Percentiles rank a stretch among this genome's conserved stretches.
Evolutionary conservation across 1,140 invertebrate species (phyloP).

Genomic region (Ceratitis capitata): DNA sequence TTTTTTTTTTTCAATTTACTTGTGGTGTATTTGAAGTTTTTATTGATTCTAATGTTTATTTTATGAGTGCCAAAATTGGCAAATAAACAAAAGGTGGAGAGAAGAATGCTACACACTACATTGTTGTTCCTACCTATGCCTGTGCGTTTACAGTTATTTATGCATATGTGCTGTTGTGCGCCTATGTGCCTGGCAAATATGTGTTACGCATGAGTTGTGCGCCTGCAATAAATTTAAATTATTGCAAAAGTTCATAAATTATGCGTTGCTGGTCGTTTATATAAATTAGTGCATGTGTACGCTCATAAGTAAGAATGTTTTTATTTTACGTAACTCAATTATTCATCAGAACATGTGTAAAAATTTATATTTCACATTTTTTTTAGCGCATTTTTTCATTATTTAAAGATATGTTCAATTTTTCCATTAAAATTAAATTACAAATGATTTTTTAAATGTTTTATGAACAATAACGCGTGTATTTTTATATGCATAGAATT

Average conservation of each 20-base stretch:
- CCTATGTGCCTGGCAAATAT: neutral
- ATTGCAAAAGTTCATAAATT: constrained; percentile 34
- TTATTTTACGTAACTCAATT: neutral
- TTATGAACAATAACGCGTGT: neutral
- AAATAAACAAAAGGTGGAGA: neutral
- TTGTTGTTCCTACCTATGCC: neutral
- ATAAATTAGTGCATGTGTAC: neutral
- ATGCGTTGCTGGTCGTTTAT: constrained; percentile 21
- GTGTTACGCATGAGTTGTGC: neutral
- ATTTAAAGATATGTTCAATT: neutral
- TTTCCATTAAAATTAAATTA: neutral
- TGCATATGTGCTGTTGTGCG: neutral
- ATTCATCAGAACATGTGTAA: neutral
- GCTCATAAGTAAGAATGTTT: neutral
- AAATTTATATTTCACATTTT: neutral
- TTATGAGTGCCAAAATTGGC: constrained; percentile 27
- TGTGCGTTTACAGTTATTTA: neutral
- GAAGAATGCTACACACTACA: neutral
- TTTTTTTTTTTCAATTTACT: neutral
- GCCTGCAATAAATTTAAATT: constrained; percentile 34
- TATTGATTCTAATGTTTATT: constrained; percentile 35
- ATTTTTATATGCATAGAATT: neutral
- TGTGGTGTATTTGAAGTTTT: constrained; percentile 9
- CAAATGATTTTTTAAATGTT: neutral
- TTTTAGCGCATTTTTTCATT: neutral